These are phyloP conservation scores for Microcebus ravelobensis DNA, from an alignment of 2,113 vertebrate genomes.

Conservation along the genomic window DNA sequence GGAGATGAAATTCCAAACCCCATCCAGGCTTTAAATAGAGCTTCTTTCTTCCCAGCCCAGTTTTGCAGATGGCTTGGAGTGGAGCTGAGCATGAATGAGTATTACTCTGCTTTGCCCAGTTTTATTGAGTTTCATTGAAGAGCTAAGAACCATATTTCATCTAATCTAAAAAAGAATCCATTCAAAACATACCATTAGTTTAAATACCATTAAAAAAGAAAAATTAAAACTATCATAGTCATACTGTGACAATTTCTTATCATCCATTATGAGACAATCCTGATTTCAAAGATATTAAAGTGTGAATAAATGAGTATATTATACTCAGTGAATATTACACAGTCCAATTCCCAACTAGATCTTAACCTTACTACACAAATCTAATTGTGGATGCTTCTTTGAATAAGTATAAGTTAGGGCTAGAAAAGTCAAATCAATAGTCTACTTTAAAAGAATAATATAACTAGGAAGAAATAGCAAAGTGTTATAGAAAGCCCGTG, in stretches of 20 bases:
- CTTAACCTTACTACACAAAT: slow-evolving; percentile 5
- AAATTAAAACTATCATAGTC: background rate
- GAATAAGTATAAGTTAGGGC: background rate
- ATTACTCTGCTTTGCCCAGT: background rate
- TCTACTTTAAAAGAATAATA: slow-evolving; percentile 24
- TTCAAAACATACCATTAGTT: background rate
- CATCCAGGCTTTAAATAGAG: background rate
- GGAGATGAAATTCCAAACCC: background rate
- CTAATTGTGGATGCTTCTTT: background rate
- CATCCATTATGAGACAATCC: background rate
- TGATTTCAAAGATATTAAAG: slow-evolving; percentile 27
- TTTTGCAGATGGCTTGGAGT: background rate
- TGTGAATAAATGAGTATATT: background rate
- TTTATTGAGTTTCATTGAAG: background rate
- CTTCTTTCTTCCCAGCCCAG: background rate
- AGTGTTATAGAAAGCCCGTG: background rate
- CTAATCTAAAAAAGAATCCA: background rate
- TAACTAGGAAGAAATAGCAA: slow-evolving; percentile 27
- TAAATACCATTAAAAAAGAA: background rate
- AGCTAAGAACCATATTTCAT: background rate
- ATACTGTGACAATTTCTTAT: background rate
- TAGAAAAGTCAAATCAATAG: background rate
- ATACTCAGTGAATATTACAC: background rate
- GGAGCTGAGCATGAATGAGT: background rate
- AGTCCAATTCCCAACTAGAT: background rate